These are phyloP conservation scores for Helleia helle DNA, from an alignment of 2,888 invertebrate genomes.

Conservation along the genomic window DNA sequence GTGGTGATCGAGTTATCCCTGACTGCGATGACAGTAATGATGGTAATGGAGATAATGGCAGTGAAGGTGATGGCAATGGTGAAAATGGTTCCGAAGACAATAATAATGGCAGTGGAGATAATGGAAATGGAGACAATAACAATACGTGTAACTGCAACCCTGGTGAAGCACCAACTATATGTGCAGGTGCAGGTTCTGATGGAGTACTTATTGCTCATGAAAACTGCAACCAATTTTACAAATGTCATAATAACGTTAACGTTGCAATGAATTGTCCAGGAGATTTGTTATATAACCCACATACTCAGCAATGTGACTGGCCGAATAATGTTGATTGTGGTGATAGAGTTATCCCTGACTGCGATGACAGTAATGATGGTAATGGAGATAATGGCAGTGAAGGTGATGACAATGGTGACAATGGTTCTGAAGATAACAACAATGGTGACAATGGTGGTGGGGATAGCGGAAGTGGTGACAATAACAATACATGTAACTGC, in stretches of 20 bases:
- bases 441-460: background rate
- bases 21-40: conserved; percentile 11
- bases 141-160: conserved; percentile 17
- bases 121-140: conserved; percentile 10
- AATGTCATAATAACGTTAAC: conserved; percentile 25
- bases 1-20: conserved; percentile 24
- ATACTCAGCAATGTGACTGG: conserved; percentile 30
- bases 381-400: conserved; percentile 12
- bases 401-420: conserved; percentile 4
- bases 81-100: conserved; percentile 23
- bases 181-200: conserved; percentile 25
- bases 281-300: conserved; percentile 27
- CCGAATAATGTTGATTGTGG: conserved; percentile 29
- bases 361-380: conserved; percentile 9
- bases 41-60: conserved; percentile 9
- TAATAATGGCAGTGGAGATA: conserved; percentile 10
- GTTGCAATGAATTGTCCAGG: conserved; percentile 23
- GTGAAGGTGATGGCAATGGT: conserved; percentile 9
- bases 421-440: conserved; percentile 3
- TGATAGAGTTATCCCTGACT: conserved; percentile 22
- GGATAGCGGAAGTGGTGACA: conserved; percentile 9
- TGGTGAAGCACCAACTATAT: conserved; percentile 23
- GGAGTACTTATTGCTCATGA: conserved; percentile 33
- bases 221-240: conserved; percentile 33
- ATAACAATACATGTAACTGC: conserved; percentile 16